These are phyloP conservation scores for Pitta sordida DNA, from an alignment of 2,113 vertebrate species.

Conservation along the genomic window DNA sequence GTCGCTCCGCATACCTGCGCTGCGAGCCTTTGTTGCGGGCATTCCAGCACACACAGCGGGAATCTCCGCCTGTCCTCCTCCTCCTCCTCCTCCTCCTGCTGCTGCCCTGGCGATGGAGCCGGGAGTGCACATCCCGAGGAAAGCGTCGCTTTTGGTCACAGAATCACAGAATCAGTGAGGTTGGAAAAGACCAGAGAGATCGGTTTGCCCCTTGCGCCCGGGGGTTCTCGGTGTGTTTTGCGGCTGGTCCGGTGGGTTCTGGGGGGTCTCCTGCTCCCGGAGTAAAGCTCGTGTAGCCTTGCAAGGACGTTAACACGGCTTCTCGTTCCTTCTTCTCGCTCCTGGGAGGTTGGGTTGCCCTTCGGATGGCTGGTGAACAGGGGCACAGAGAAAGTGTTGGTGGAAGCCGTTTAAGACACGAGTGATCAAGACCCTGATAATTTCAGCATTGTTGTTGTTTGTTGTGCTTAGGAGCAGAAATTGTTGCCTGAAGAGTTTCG, in stretches of 20 bases:
- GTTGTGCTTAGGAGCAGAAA: not conserved
- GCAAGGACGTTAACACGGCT: not conserved
- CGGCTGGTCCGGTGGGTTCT: not conserved
- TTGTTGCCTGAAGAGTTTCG: not conserved
- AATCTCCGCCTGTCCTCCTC: not conserved
- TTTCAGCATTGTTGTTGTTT: not conserved
- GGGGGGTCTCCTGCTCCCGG: not conserved
- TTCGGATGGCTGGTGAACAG: not conserved
- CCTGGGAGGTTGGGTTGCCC: accelerated
- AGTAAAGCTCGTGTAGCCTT: not conserved
- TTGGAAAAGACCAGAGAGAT: too few species aligned
- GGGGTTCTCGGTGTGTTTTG: accelerated
- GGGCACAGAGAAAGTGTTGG: not conserved
- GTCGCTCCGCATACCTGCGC: not conserved
- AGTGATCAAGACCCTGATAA: accelerated
- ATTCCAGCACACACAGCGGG: not conserved
- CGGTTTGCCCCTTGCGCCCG: accelerated
- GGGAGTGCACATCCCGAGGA: not conserved
- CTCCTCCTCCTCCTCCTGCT: not conserved
- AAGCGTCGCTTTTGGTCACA: not conserved
- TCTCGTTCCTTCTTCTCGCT: not conserved
- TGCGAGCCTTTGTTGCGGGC: not conserved
- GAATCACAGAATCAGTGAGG: too few species aligned
- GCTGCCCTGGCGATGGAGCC: not conserved
- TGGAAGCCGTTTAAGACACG: not conserved